Percentiles rank a stretch among this genome's conserved stretches.
These are phyloP conservation scores for Eretmochelys imbricata DNA, from an alignment of 2,113 vertebrate species.

Conservation along the genomic window DNA sequence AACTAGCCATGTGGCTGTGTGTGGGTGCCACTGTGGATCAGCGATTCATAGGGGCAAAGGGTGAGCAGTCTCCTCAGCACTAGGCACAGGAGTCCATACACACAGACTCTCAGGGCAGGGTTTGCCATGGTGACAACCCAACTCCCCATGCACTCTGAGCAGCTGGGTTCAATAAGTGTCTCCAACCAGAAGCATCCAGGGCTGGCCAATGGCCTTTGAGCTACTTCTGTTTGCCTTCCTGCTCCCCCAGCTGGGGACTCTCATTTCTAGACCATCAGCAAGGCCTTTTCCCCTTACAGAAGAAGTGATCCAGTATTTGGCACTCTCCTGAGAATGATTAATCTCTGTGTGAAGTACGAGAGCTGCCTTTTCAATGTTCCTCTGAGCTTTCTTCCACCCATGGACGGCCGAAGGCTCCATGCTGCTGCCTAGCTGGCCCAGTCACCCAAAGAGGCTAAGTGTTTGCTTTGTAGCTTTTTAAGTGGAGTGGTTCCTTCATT, in stretches of 20 bases:
- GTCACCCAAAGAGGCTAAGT: not conserved
- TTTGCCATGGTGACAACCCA: not conserved
- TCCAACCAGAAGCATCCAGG: no score
- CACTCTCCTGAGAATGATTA: not conserved
- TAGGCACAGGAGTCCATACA: not conserved
- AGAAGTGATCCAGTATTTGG: not conserved
- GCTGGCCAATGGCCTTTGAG: no score
- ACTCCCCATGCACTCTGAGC: no score
- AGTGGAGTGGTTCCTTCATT: not conserved
- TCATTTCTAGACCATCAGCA: not conserved
- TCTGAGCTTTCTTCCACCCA: not conserved
- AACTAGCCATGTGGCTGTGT: not conserved
- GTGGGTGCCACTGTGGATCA: not conserved
- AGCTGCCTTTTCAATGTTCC: not conserved
- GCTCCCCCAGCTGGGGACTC: not conserved
- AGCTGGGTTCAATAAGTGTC: no score
- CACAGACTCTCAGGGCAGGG: not conserved
- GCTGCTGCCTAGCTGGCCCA: not conserved
- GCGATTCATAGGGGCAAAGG: not conserved
- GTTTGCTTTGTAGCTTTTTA: not conserved
- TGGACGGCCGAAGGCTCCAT: not conserved
- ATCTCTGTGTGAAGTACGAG: not conserved
- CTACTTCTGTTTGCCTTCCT: not conserved
- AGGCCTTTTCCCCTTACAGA: not conserved
- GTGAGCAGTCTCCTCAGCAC: not conserved